A percentile compares a stretch with the other conserved stretches of the same genome.
Conservation (phyloP, 2,113 vertebrate species). For the Cepphus grylle region DNA sequence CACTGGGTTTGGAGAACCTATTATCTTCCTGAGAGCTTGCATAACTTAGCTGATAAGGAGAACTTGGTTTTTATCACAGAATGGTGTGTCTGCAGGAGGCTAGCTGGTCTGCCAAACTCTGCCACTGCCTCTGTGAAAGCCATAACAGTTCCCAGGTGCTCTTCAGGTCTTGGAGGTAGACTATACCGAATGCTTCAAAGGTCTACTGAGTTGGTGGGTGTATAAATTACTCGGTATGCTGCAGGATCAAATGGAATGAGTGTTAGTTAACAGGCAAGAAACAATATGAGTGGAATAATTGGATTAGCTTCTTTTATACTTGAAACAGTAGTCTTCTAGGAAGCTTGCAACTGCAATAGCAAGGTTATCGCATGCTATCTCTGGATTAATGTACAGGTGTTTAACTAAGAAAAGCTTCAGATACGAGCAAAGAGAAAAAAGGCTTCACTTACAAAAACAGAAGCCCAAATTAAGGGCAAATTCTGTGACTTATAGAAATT, state of each 20-base stretch:
- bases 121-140: neutral
- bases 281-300: neutral
- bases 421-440: neutral
- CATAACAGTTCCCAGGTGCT: neutral
- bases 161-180: neutral
- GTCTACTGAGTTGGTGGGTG: neutral
- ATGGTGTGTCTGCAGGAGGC: neutral
- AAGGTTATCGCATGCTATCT: neutral
- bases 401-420: neutral
- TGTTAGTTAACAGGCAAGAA: neutral
- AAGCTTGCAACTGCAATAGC: neutral
- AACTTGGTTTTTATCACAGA: neutral
- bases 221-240: neutral
- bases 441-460: neutral
- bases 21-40: neutral
- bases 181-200: neutral
- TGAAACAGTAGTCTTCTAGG: neutral
- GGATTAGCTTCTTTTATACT: neutral
- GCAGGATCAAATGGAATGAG: neutral
- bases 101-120: neutral
- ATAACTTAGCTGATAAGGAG: neutral
- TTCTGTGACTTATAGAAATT: neutral
- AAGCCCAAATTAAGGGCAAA: neutral
- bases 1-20: neutral
- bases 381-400: neutral